Conservation (phyloP, 2,888 invertebrate genomes). For the Oithona nana region DNA sequence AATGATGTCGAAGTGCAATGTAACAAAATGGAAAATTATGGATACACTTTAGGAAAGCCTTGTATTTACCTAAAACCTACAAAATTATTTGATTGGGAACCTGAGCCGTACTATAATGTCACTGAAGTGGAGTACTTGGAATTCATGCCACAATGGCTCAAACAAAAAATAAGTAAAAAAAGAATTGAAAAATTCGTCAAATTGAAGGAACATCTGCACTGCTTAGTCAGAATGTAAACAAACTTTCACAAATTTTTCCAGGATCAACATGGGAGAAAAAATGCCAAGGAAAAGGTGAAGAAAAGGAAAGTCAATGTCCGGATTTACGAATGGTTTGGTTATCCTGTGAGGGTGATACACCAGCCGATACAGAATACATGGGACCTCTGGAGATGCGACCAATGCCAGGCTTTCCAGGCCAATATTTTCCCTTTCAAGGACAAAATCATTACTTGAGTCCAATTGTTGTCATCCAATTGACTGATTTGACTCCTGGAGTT, state of each 20-base stretch:
- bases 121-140: background rate
- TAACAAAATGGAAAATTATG: background rate
- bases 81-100: conserved; percentile 5
- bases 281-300: background rate
- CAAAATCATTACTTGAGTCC: background rate
- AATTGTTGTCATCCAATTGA: background rate
- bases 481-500: background rate
- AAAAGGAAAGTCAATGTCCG: background rate
- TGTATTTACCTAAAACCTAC: background rate
- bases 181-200: background rate
- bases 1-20: no score
- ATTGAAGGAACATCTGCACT: no score
- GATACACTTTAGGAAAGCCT: background rate
- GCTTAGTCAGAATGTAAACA: no score
- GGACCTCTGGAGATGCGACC: background rate
- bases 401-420: background rate
- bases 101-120: background rate
- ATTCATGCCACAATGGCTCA: background rate
- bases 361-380: conserved; percentile 6
- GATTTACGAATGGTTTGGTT: conserved; percentile 6
- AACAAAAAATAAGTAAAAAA: background rate
- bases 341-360: conserved; percentile 1
- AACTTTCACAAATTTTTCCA: no score
- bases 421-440: background rate
- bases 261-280: background rate